Base-by-base conservation (phyloP, 1,140 invertebrate species). In the Pseudobourletiella spinata region DNA sequence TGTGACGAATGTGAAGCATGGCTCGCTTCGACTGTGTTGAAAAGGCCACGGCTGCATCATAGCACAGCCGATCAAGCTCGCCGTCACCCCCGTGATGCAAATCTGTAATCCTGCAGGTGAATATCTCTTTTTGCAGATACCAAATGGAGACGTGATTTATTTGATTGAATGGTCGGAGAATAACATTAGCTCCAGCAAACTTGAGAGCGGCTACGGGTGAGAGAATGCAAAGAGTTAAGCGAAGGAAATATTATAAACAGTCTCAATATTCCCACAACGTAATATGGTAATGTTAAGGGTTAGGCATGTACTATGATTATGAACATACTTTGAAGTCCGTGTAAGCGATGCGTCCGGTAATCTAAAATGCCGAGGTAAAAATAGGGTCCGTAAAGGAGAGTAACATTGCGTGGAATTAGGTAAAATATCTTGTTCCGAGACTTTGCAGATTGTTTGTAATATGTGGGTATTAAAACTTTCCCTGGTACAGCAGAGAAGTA, bases 1-100 rank as follows among this genome's bases (percentile, higher is more conserved):
- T 32, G 14, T 55, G 6, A 32, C 22, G 6, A 35, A 55, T 20
- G 22, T 55, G 14, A 3, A 30, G 16, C 8, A 55, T 14, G 8
- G 18, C 52, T 55, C 39, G 30, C 11, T 35, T 18, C 18, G 52
- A 32, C 8, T 32, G 6, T 35, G 18, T 35, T 35, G 11, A 15
- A 24, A 55, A 55, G 3, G 52, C 52, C 52, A 35, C 11, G 14
- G 52, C 54, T 3, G 64, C 67, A 1, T 61, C 20, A 46, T 32
- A 60, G 35, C 60, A 63, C 3, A 51, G 25, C 2, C 1, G 3
- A 35, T 69, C 67, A 22, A 65, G 15, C 24, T 60, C 61, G 3
- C 67, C 67, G 42, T 69, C 64, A 16, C 67, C 67, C 8, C 67
- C 60, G 39, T 65, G 61, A 0, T 52, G 20, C 14, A 69, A 46